Conservation (phyloP, 2,113 vertebrate genomes). For the Sander vitreus region DNA sequence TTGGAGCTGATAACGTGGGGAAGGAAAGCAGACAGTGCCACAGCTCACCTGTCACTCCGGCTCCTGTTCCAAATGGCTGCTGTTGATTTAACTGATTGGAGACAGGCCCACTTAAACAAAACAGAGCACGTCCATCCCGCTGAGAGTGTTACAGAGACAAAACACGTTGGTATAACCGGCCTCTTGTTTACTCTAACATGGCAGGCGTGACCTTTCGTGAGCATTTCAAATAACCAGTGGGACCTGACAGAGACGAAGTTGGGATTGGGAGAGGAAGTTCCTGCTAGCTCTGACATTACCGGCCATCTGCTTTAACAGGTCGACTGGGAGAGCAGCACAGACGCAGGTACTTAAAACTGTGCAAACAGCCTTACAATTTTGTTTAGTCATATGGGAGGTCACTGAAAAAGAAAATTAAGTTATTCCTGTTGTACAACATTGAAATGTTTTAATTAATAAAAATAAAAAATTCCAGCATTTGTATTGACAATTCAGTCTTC, state of each 20-base stretch:
- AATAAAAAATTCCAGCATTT: background rate
- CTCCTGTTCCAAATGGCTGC: constrained; percentile 66
- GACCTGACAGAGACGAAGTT: constrained; percentile 65
- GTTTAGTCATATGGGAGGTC: constrained; percentile 13
- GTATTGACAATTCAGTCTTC: background rate
- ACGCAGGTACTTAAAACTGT: constrained; percentile 52
- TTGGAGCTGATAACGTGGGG: constrained; percentile 63
- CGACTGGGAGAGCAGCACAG: constrained; percentile 50
- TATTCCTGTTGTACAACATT: constrained; percentile 15
- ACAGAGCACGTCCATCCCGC: constrained; percentile 58
- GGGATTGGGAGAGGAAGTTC: constrained; percentile 71
- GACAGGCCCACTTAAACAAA: constrained; percentile 78
- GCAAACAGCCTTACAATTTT: constrained; percentile 27
- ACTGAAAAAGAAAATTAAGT: background rate
- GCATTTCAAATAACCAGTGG: constrained; percentile 74
- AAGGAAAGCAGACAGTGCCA: constrained; percentile 57
- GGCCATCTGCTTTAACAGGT: constrained; percentile 77
- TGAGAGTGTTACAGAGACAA: constrained; percentile 72
- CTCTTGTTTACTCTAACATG: constrained; percentile 76
- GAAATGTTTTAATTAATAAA: background rate
- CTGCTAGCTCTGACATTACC: constrained; percentile 74
- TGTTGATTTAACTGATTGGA: constrained; percentile 81
- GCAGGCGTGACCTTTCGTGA: constrained; percentile 78
- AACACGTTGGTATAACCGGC: constrained; percentile 61
- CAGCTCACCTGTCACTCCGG: constrained; percentile 76